Evolutionary conservation across 64 coral and sea anemone genomes (phyloP).

Genomic region (Orbicella faveolata): DNA sequence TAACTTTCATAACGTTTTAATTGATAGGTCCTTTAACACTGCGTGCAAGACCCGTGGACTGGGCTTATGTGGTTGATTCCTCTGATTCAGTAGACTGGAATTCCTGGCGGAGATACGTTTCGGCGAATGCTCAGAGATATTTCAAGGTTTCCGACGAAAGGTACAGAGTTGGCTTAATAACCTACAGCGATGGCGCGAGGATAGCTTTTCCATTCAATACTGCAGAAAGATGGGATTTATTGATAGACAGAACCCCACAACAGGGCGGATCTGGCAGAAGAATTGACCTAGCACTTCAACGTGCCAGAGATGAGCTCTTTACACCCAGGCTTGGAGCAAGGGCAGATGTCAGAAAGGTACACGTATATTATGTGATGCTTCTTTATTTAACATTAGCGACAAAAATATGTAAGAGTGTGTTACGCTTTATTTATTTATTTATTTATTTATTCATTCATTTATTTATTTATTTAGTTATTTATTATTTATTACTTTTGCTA

Average conservation of each 20-base stretch:
- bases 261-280: constrained; percentile 16
- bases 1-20: not conserved
- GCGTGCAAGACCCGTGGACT: constrained; percentile 14
- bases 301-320: constrained; percentile 20
- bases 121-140: constrained; percentile 23
- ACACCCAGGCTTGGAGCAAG: not conserved
- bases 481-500: too few species aligned
- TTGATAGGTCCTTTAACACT: not conserved
- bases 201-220: constrained; percentile 37
- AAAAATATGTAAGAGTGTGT: too few species aligned
- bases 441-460: too few species aligned
- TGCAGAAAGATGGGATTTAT: not conserved
- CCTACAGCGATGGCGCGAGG: constrained; percentile 37
- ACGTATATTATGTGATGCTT: not conserved
- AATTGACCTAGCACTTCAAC: constrained; percentile 21
- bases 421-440: too few species aligned
- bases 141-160: constrained; percentile 33
- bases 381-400: not conserved
- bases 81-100: constrained; percentile 59
- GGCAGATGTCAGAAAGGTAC: constrained; percentile 4
- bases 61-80: constrained; percentile 59
- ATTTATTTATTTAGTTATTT: too few species aligned
- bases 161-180: constrained; percentile 40
- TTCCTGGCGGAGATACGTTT: constrained; percentile 41
- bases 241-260: constrained; percentile 5